A percentile compares a stretch with the other conserved stretches of the same genome.
Conservation (phyloP, 53 echinoderm and acorn worm genomes). For the Astropecten irregularis region DNA sequence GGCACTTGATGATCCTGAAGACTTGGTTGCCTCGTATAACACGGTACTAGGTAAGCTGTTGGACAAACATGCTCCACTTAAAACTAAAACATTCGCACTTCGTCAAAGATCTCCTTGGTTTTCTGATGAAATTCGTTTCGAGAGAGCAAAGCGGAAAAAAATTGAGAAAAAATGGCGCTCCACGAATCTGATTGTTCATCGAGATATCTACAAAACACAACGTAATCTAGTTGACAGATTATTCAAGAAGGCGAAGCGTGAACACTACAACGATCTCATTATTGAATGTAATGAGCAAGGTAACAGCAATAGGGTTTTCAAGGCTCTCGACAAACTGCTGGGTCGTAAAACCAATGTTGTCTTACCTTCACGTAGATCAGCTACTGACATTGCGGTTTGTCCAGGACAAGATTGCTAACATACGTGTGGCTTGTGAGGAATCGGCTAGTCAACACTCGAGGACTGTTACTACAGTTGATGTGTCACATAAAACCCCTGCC, state of each 20-base stretch:
- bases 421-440: no score
- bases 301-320: background rate
- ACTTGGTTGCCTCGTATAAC: background rate
- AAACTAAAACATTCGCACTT: background rate
- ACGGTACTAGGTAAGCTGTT: background rate
- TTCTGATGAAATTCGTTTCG: background rate
- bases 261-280: background rate
- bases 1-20: background rate
- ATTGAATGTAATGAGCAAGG: slow-evolving; percentile 2
- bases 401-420: no score
- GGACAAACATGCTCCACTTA: background rate
- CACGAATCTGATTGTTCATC: background rate
- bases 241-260: background rate
- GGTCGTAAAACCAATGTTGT: slow-evolving; percentile 1
- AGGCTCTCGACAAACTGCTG: background rate
- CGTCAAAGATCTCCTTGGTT: background rate
- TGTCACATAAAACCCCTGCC: no score
- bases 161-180: background rate
- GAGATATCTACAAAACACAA: slow-evolving; percentile 1
- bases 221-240: background rate
- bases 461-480: no score
- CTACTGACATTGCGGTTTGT: no score
- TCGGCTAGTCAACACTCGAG: no score
- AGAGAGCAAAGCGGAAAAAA: background rate
- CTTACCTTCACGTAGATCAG: no score